A percentile compares a stretch with the other conserved stretches of the same genome.
Conservation (phyloP, 2,113 vertebrate genomes). For the Smithornis capensis region DNA sequence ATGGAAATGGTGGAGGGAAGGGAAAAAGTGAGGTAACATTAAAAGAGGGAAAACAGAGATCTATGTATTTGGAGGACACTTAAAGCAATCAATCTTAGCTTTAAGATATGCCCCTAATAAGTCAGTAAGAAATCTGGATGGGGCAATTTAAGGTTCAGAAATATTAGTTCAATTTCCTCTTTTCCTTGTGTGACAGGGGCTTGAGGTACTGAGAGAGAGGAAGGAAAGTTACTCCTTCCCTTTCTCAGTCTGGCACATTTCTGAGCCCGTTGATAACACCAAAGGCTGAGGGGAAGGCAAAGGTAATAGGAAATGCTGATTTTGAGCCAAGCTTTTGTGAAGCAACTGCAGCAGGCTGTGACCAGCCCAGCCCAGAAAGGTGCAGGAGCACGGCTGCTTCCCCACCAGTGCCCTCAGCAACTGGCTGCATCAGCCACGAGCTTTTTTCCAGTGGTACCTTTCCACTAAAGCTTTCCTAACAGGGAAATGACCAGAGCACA, state of each 20-base stretch:
- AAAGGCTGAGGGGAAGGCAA: neutral
- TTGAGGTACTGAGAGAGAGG: neutral
- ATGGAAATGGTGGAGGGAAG: neutral
- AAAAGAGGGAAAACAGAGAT: neutral
- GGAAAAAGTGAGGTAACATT: neutral
- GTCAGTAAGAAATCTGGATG: neutral
- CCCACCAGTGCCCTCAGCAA: neutral
- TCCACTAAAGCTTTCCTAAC: neutral
- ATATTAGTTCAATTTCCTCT: neutral
- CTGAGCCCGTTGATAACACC: neutral
- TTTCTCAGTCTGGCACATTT: neutral
- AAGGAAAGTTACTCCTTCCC: neutral
- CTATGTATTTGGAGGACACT: neutral
- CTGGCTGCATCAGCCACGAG: neutral
- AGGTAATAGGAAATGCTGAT: neutral
- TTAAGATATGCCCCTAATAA: neutral
- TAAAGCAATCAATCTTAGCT: neutral
- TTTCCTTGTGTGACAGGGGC: neutral
- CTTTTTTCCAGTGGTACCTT: neutral
- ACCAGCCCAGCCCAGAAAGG: neutral
- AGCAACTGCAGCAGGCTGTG: neutral
- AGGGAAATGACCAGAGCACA: neutral
- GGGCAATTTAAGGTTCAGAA: neutral
- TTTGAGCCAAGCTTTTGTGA: neutral
- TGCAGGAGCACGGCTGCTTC: accelerated